A percentile compares a stretch with the other conserved stretches of the same genome.
Conservation (phyloP, 1,140 invertebrate genomes). For the Panulirus ornatus region DNA sequence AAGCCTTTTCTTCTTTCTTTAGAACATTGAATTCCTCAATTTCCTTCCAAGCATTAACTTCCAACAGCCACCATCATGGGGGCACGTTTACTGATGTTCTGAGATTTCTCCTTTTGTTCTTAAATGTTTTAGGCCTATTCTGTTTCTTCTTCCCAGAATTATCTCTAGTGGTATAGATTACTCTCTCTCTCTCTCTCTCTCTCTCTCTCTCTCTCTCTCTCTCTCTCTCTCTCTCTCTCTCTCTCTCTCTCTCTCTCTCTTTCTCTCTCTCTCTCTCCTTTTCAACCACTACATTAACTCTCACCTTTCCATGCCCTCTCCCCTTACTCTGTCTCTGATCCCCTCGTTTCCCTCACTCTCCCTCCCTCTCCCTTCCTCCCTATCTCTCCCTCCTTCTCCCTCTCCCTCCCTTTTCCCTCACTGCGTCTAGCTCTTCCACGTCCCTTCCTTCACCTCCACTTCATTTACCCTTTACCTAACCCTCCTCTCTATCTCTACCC, state of each 20-base stretch:
- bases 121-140: too few relatives aligned
- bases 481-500: too few relatives aligned
- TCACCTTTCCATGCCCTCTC: background rate
- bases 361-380: slow-evolving; percentile 6
- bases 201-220: slow-evolving; percentile 13
- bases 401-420: background rate
- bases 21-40: too few relatives aligned
- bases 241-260: background rate
- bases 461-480: too few relatives aligned
- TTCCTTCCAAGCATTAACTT: too few relatives aligned
- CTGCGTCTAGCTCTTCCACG: background rate
- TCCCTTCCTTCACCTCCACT: background rate
- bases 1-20: too few relatives aligned
- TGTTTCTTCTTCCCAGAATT: too few relatives aligned
- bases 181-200: slow-evolving; percentile 27
- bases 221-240: background rate
- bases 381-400: slow-evolving; percentile 8
- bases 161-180: too few relatives aligned
- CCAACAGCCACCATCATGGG: too few relatives aligned
- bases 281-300: background rate
- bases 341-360: background rate
- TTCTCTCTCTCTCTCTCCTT: background rate
- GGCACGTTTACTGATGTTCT: too few relatives aligned
- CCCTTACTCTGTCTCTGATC: background rate
- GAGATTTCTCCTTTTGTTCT: too few relatives aligned